Conservation (phyloP, 2,113 vertebrate genomes). For the Dendropsophus ebraccatus region DNA sequence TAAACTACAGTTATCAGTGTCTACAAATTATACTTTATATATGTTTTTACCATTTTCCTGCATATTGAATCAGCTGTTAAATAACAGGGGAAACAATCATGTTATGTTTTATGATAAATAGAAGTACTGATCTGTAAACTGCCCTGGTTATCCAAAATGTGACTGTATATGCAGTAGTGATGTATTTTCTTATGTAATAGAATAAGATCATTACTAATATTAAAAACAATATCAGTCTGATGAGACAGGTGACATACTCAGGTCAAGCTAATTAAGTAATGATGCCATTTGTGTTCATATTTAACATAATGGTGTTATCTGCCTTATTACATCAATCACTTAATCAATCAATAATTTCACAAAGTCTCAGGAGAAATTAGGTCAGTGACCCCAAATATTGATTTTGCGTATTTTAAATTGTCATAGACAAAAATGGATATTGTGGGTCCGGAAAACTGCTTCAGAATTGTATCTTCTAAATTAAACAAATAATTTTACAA, state of each 20-base stretch:
- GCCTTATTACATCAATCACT: conserved; percentile 9
- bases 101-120: no score
- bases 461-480: no score
- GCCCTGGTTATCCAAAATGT: no score
- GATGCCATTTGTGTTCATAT: conserved; percentile 1
- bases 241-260: background rate
- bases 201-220: background rate
- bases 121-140: no score
- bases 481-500: no score
- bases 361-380: background rate
- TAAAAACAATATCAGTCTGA: background rate
- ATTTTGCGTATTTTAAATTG: background rate
- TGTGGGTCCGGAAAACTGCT: no score
- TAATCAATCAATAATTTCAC: background rate
- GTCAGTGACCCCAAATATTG: background rate
- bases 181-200: background rate
- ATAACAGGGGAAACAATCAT: no score
- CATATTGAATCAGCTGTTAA: no score
- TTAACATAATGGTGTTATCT: background rate
- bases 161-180: no score
- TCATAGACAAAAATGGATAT: background rate
- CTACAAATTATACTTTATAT: no score
- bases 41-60: no score
- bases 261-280: conserved; percentile 1
- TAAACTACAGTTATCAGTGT: no score